These are phyloP conservation scores for Globodera ellingtonae DNA, from an alignment of 1,140 invertebrate species.

Conservation along the genomic window DNA sequence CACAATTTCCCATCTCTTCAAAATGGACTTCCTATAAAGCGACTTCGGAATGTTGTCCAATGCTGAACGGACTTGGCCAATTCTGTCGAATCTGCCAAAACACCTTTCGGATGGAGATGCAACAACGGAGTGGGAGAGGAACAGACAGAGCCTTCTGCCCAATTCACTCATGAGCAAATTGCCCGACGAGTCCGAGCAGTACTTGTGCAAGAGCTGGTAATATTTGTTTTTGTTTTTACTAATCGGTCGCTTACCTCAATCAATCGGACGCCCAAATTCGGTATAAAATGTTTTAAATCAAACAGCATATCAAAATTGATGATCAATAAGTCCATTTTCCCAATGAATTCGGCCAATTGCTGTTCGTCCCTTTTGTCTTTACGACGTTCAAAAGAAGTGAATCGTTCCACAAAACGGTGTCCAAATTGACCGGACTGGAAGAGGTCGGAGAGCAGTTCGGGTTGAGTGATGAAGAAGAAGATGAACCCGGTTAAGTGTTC, in stretches of 20 bases:
- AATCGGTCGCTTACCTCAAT: not conserved
- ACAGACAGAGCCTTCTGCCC: not conserved
- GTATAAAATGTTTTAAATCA: constrained; percentile 13
- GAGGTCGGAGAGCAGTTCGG: constrained; percentile 22
- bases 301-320: constrained; percentile 22
- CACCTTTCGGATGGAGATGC: constrained; percentile 1
- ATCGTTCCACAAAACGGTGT: constrained; percentile 4
- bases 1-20: not conserved
- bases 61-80: not conserved
- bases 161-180: constrained; percentile 7
- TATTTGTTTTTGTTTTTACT: too few species aligned
- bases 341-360: constrained; percentile 9
- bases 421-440: constrained; percentile 20
- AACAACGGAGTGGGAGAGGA: constrained; percentile 7
- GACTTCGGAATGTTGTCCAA: constrained; percentile 8
- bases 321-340: constrained; percentile 4
- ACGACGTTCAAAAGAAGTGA: constrained; percentile 6
- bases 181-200: constrained; percentile 4
- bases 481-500: constrained; percentile 6
- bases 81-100: not conserved
- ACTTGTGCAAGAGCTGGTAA: constrained; percentile 19
- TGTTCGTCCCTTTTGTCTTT: not conserved
- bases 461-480: constrained; percentile 21
- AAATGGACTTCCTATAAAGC: not conserved
- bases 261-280: constrained; percentile 11